These are phyloP conservation scores for Luscinia megarhynchos DNA, from an alignment of 2,797 vertebrate genomes.

Conservation along the genomic window DNA sequence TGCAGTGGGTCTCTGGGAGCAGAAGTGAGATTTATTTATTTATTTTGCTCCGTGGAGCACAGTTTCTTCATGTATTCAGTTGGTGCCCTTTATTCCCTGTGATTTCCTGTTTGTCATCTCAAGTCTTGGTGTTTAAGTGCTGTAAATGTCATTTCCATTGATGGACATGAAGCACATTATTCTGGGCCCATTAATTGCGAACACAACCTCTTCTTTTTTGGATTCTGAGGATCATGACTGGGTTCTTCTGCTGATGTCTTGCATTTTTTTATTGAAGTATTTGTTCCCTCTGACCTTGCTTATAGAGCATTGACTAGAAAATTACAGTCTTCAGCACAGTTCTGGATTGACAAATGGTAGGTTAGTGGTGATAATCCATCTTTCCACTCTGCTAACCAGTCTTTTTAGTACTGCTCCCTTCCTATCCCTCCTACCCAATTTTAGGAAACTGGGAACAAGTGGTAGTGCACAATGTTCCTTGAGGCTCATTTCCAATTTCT, in stretches of 20 bases:
- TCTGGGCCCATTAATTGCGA: neutral
- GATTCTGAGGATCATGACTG: constrained; percentile 7
- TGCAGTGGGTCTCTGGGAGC: constrained; percentile 31
- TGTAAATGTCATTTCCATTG: neutral
- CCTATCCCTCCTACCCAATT: neutral
- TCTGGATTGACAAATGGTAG: constrained; percentile 74
- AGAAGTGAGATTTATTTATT: constrained; percentile 30
- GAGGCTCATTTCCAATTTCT: neutral
- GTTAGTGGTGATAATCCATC: constrained; percentile 69
- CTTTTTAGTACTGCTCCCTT: constrained; percentile 29
- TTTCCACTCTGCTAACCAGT: constrained; percentile 68
- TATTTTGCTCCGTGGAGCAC: neutral
- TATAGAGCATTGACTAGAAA: constrained; percentile 71
- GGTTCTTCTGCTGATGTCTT: constrained; percentile 50
- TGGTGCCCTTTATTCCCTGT: neutral
- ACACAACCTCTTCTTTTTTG: neutral
- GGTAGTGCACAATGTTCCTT: neutral
- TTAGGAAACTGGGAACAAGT: neutral
- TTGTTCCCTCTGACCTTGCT: constrained; percentile 76
- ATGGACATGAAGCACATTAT: constrained; percentile 14
- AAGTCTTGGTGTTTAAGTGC: neutral
- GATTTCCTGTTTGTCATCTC: neutral
- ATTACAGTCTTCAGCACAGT: constrained; percentile 65
- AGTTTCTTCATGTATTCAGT: neutral
- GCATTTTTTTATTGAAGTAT: constrained; percentile 33